These are phyloP conservation scores for Drosophila percnosoma DNA, from an alignment of 2,888 invertebrate genomes.

Conservation along the genomic window DNA sequence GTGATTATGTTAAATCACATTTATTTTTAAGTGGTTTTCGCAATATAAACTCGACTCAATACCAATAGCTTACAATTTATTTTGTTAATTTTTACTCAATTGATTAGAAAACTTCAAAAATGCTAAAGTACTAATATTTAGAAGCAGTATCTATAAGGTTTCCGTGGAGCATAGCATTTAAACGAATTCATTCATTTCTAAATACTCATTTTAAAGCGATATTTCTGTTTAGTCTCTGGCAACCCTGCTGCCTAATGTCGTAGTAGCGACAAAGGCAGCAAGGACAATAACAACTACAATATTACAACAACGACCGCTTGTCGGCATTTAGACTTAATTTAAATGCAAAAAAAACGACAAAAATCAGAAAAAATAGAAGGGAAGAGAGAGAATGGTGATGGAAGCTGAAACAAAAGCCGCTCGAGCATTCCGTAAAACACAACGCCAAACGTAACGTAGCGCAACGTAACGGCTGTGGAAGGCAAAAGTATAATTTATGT, in stretches of 20 bases:
- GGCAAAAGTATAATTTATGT: slow-evolving; percentile 74
- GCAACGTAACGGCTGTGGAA: slow-evolving; percentile 72
- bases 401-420: slow-evolving; percentile 55
- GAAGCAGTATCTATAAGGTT: not conserved
- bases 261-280: slow-evolving; percentile 19
- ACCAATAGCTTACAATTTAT: not conserved
- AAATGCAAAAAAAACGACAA: slow-evolving; percentile 63
- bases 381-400: not conserved
- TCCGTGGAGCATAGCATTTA: not conserved
- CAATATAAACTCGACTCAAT: not conserved
- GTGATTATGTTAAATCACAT: not conserved
- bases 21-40: not conserved
- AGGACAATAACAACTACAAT: slow-evolving; percentile 18
- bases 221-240: slow-evolving; percentile 24
- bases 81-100: not conserved
- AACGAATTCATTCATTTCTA: not conserved
- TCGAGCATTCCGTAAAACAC: slow-evolving; percentile 40
- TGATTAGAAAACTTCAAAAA: not conserved
- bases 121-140: not conserved
- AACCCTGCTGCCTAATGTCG: slow-evolving; percentile 23
- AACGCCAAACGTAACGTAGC: slow-evolving; percentile 69
- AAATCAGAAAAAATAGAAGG: slow-evolving; percentile 7
- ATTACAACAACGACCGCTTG: slow-evolving; percentile 55
- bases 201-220: slow-evolving; percentile 8
- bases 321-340: slow-evolving; percentile 77